Conservation (phyloP, 2,113 vertebrate genomes). For the Pelvicachromis taeniatus region DNA sequence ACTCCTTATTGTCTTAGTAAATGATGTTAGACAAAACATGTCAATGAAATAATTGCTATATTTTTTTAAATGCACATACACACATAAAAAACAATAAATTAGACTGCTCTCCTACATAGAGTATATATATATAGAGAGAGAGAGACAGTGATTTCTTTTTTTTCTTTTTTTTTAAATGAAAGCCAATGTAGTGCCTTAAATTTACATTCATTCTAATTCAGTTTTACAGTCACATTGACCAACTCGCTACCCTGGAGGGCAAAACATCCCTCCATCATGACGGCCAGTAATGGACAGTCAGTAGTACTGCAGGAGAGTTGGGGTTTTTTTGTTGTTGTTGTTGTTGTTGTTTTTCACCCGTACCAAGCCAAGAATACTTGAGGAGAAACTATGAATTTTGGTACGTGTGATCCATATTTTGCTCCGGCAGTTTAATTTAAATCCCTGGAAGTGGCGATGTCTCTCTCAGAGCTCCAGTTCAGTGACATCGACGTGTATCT, state of each 20-base stretch:
- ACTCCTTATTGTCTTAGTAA: rapidly evolving
- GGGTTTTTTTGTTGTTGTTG: not conserved
- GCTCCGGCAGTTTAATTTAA: not conserved
- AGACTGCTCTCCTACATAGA: not conserved
- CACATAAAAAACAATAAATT: not conserved
- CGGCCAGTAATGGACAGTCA: not conserved
- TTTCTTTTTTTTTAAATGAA: too few species aligned
- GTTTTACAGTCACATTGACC: not conserved
- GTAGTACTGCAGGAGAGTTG: not conserved
- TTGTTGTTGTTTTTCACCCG: not conserved
- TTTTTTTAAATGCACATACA: not conserved
- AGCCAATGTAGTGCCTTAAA: not conserved
- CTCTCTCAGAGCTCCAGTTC: not conserved
- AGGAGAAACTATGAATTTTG: not conserved
- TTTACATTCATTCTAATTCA: not conserved
- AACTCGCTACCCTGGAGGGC: not conserved
- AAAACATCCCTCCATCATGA: not conserved
- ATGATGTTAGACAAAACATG: not conserved
- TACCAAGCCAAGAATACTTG: not conserved
- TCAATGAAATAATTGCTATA: not conserved
- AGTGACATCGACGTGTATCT: not conserved
- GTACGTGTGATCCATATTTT: not conserved
- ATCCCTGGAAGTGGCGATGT: not conserved
- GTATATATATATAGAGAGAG: too few species aligned
- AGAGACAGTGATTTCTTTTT: too few species aligned